Evolutionary conservation across 2,888 invertebrate species (phyloP), one percentile per base, ranked within the genome.

Genomic region (Latrodectus hesperus): DNA sequence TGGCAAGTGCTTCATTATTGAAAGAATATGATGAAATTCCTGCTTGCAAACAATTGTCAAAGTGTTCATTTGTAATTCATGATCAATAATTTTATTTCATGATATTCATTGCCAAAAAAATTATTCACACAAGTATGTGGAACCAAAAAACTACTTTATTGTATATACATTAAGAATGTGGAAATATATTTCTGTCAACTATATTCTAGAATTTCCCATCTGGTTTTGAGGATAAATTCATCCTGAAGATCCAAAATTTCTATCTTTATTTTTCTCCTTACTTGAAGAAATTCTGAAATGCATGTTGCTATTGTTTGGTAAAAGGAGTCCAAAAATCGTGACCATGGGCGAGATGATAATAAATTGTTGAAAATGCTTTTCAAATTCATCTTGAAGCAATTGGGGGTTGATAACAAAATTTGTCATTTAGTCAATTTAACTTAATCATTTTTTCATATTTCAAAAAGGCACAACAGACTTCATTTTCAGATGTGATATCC

Each of bases 401-500:
- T 22, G 22, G 55, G 1, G 55, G 55, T 14, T 55, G 55, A 55
- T 55, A 12, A 12, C 55, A 55, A 55, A 55, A 22, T 22, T 22
- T 55, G 55, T 55, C 14, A 14, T 12, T 55, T 12, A 55, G 14
- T 55, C 55, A 55, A 55, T 55, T 55, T 55, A 10, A 55, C 55
- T 55, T 55, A 10, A 14, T 55, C 14, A 12, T 55, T 55, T 55
- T 55, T 55, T 55, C 10, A 12, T 55, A 14, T 55, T 55, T 55
- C 1, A 2, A 55, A 55, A 55, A 55, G 10, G 55, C 55, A 55
- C 55, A 55, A 55, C 11, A 12, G 72, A 72, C 14, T 38, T 67
- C 67, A 67, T 67, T 67, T 67, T 67, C 67, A 67, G 17, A 67
- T 67, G 5, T 67, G 67, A 67, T 67, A 67, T 67, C 67, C 5